Evolutionary conservation across 2,888 invertebrate genomes (phyloP).

Genomic region (Trachelus iudaicus): DNA sequence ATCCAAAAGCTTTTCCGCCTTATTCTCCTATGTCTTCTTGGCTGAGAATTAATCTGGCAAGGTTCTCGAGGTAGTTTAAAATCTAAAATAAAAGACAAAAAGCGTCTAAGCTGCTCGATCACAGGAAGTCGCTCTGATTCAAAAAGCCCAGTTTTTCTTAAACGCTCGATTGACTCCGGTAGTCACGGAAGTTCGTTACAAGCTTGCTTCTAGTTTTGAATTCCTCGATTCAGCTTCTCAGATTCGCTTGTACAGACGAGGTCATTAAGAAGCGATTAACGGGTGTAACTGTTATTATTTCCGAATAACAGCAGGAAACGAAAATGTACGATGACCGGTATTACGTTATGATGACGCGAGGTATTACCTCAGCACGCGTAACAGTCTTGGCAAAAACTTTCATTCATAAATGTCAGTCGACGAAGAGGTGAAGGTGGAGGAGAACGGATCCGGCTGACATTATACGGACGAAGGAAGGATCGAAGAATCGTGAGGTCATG

Average conservation of each 20-base stretch:
- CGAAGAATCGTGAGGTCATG: background rate
- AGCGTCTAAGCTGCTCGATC: background rate
- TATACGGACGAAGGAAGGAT: background rate
- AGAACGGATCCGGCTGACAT: background rate
- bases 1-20: background rate
- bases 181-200: constrained; percentile 3
- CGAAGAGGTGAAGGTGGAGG: background rate
- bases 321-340: background rate
- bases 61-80: background rate
- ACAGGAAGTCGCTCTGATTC: constrained; percentile 14
- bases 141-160: background rate
- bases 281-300: background rate
- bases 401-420: constrained; percentile 21
- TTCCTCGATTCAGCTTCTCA: background rate
- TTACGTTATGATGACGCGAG: constrained; percentile 23
- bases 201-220: background rate
- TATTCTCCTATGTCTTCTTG: background rate
- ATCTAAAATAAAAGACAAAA: background rate
- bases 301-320: background rate
- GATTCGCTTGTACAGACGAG: background rate
- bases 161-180: constrained; percentile 13
- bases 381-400: constrained; percentile 13
- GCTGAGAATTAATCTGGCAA: background rate
- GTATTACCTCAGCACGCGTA: constrained; percentile 17
- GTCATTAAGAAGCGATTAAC: background rate